Base-by-base conservation (phyloP, 2,888 invertebrate genomes). In the Drosophila trichaetosa region DNA sequence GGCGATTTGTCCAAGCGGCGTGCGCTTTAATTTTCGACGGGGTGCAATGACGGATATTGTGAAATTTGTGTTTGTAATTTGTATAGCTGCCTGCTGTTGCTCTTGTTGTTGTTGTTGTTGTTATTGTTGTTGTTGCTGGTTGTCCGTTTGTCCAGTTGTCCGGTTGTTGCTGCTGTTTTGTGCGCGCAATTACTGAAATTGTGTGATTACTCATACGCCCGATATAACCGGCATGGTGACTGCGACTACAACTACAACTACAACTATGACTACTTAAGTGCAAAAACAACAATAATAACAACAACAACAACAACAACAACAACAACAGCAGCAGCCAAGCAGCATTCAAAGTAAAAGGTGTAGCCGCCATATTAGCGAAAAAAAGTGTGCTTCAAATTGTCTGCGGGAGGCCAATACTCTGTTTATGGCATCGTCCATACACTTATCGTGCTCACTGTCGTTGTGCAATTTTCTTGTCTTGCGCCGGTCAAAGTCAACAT, bases 31-130 rank as follows among this genome's bases (percentile, higher is more conserved):
- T 89, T 84, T 83, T 89, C 75, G 72, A 73, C 84, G 67, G 82
- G 87, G 84, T 82, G 90, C 88, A 89, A 87, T 89, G 86, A 87
- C 90, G 90, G 90, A 90, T 87, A 84, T 87, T 87, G 90, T 86
- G 87, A 87, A 87, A 87, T 84, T 85, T 65, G 82, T 89, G 73
- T 73, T 85, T 77, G 90, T 86, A 87, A 87, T 87, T 87, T 87
- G 90, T 88, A 79, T 80, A 61, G 76, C 53, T 70, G 24, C 73
- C 29, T 54, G 48, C 29, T 42, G 61, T 40, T 59, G 60, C 34
- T 54, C 2, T 3, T 38, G 18, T 33, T 52, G 52, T 42, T 68
- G 57, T 48, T 62, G 77, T 31, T 56, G 58, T 33, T 31, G 40
- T 13, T 46, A 38, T 53, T 46, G 38, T 53, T 42, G 63, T 34